These are phyloP conservation scores for Aphrocallistes beatrix DNA, from an alignment of 37 sponge, comb jelly and placozoan genomes.

Conservation along the genomic window DNA sequence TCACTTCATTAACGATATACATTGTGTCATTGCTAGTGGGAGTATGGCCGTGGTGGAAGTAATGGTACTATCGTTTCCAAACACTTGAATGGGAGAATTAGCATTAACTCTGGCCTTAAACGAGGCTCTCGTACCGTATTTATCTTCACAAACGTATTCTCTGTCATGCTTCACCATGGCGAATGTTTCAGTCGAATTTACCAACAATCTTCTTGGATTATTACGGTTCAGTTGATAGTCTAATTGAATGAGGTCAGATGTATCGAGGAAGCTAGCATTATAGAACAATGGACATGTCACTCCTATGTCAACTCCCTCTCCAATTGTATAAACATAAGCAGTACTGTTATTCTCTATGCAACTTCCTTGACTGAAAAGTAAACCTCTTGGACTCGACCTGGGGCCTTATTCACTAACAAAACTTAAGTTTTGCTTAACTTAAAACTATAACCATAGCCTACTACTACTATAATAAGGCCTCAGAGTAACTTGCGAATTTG, in stretches of 20 bases:
- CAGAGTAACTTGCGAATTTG: too few species aligned
- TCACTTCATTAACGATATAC: not conserved
- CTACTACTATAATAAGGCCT: too few species aligned
- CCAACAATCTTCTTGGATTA: not conserved
- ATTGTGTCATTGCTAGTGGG: not conserved
- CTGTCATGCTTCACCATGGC: not conserved
- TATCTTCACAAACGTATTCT: not conserved
- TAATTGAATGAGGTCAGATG: not conserved
- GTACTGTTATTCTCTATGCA: not conserved
- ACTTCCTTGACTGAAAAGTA: not conserved
- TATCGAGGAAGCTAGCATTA: not conserved
- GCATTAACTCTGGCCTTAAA: not conserved
- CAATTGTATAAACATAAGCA: not conserved
- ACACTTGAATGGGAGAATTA: not conserved
- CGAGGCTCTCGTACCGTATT: not conserved
- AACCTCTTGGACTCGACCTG: too few species aligned
- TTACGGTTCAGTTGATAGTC: not conserved
- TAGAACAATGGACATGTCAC: not conserved
- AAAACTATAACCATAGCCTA: not conserved
- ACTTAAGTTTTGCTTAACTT: too few species aligned
- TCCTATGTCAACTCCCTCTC: not conserved
- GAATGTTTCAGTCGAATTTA: not conserved
- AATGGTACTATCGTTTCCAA: not conserved
- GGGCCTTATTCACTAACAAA: too few species aligned
- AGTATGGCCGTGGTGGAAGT: too few species aligned